phyloP scores from a whole-genome alignment of 2,888 invertebrate genomes.

The Aelia acuminata region DNA sequence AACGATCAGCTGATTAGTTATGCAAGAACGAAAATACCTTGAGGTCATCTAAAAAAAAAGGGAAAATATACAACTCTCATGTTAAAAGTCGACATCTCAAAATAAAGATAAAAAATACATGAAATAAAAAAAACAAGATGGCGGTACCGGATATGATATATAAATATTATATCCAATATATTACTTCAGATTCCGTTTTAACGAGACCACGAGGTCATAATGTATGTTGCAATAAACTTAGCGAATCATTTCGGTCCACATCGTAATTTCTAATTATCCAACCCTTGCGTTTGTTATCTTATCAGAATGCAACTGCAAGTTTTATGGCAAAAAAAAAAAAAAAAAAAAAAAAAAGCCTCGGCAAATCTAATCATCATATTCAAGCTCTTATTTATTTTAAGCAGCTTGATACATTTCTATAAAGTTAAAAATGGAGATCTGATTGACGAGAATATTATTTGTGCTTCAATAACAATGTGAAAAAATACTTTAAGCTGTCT shows the following conservation, averaged over 20 bases:
- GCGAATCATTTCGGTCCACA: not conserved
- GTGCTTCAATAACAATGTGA: no score
- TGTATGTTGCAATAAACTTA: not conserved
- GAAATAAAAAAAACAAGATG: not conserved
- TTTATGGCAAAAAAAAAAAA: not conserved
- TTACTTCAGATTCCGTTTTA: not conserved
- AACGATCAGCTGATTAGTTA: no score
- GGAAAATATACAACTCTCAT: no score
- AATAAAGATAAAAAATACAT: not conserved
- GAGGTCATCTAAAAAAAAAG: no score
- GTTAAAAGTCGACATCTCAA: no score
- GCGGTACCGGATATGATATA: not conserved
- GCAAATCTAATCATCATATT: not conserved
- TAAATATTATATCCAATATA: not conserved
- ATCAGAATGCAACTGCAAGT: constrained; percentile 21
- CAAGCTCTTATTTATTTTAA: not conserved
- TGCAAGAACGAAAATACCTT: no score
- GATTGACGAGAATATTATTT: no score
- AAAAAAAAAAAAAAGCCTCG: not conserved
- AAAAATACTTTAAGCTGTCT: no score
- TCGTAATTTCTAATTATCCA: constrained; percentile 37
- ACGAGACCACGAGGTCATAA: not conserved
- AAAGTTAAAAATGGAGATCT: no score
- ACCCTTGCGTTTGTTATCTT: not conserved
- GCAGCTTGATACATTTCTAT: not conserved